These are phyloP conservation scores for Gallinago solitaria DNA, from an alignment of 2,797 vertebrate species.

Conservation along the genomic window DNA sequence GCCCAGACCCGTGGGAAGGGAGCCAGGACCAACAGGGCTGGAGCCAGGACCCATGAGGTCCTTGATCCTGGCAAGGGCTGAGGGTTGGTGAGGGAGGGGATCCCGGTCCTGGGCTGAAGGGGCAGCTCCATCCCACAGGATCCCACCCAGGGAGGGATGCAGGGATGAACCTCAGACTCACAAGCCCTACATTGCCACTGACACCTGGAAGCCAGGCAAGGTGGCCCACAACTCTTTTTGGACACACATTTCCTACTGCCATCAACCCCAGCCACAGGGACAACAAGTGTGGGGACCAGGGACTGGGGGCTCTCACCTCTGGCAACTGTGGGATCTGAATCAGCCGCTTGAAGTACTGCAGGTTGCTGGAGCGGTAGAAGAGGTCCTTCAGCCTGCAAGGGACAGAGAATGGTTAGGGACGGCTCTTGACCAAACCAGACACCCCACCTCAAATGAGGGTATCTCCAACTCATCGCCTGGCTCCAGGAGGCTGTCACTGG, in stretches of 20 bases:
- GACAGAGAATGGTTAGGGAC: neutral
- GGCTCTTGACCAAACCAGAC: neutral
- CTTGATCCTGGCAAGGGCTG: neutral
- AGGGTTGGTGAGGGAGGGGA: neutral
- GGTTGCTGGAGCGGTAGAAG: slow-evolving; percentile 97
- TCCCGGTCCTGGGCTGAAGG: neutral
- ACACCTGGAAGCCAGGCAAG: neutral
- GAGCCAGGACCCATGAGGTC: neutral
- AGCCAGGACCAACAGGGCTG: neutral
- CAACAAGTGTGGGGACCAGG: rapidly evolving
- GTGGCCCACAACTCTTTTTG: neutral
- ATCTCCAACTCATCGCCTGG: neutral
- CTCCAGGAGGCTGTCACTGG: neutral
- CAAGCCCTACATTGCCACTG: neutral
- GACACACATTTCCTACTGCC: neutral
- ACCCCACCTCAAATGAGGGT: neutral
- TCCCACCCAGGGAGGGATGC: neutral
- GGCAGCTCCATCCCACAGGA: neutral
- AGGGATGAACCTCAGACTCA: neutral
- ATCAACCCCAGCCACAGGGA: neutral
- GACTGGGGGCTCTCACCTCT: slow-evolving; percentile 82
- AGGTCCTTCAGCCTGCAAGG: slow-evolving; percentile 90
- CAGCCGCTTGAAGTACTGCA: slow-evolving; percentile 97
- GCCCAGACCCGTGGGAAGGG: neutral
- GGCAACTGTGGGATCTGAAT: slow-evolving; percentile 98